phyloP scores from a whole-genome alignment of 2,888 invertebrate genomes.

The Electrophaes corylata region DNA sequence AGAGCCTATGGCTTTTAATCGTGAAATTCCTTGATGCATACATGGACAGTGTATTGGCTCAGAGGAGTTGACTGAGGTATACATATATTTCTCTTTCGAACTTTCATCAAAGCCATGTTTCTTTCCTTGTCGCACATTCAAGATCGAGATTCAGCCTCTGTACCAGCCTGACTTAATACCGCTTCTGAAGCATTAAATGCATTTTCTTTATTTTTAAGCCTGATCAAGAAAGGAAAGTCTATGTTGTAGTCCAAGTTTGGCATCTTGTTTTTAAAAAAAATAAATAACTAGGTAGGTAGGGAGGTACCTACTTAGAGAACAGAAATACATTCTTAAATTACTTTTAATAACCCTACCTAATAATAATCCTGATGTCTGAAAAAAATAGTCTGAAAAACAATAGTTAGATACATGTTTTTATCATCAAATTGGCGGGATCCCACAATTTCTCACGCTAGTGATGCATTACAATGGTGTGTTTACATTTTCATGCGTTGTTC shows the following conservation, averaged over 20 bases:
- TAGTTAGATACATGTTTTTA: not conserved
- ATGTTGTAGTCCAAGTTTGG: slow-evolving; percentile 28
- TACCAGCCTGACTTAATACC: slow-evolving; percentile 54
- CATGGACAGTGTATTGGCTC: slow-evolving; percentile 37
- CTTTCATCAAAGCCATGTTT: slow-evolving; percentile 42
- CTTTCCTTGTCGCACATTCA: slow-evolving; percentile 55
- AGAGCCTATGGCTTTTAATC: slow-evolving; percentile 41
- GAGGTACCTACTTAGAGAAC: not conserved
- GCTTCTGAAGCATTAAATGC: slow-evolving; percentile 58
- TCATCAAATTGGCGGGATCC: not conserved
- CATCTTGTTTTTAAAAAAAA: slow-evolving; percentile 11
- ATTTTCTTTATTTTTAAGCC: slow-evolving; percentile 52
- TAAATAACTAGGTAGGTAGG: not conserved
- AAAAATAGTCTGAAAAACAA: not conserved
- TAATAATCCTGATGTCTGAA: too few species aligned
- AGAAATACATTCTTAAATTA: not conserved
- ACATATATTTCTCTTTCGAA: slow-evolving; percentile 52
- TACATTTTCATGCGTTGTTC: slow-evolving; percentile 44
- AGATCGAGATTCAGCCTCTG: slow-evolving; percentile 57
- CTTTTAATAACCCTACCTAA: too few species aligned
- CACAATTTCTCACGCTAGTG: slow-evolving; percentile 1
- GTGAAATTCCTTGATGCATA: slow-evolving; percentile 53
- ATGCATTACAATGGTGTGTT: slow-evolving; percentile 22
- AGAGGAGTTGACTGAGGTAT: slow-evolving; percentile 46
- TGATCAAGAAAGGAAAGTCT: slow-evolving; percentile 45